Conservation (phyloP, 2,797 vertebrate species). For the Molothrus aeneus region DNA sequence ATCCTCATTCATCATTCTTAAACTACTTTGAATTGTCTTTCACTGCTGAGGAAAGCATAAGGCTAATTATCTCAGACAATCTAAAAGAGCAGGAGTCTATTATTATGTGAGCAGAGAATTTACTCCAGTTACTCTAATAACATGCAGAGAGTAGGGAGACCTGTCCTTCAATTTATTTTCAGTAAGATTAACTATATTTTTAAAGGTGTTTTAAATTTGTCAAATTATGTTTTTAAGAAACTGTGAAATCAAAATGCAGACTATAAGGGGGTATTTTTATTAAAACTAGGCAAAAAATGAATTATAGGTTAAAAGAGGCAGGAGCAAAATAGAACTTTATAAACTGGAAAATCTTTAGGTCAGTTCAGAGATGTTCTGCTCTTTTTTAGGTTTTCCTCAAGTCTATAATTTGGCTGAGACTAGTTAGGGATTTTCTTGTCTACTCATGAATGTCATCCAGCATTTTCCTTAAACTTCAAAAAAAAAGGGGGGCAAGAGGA, state of each 20-base stretch:
- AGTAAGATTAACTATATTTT: background rate
- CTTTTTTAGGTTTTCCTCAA: slow-evolving; percentile 15
- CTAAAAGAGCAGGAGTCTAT: background rate
- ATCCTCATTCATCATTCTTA: background rate
- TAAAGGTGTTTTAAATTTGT: background rate
- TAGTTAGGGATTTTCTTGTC: slow-evolving; percentile 4
- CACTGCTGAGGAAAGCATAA: background rate
- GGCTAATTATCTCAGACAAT: background rate
- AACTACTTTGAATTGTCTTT: background rate
- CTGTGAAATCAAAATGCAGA: background rate
- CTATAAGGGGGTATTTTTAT: background rate
- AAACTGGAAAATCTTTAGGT: background rate
- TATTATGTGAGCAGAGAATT: background rate
- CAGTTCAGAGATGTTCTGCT: background rate
- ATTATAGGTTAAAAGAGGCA: background rate
- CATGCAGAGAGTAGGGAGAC: background rate
- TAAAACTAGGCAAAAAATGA: background rate
- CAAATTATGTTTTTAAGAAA: background rate
- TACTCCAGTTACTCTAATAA: background rate
- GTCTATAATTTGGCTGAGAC: slow-evolving; percentile 46
- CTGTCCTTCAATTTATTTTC: background rate
- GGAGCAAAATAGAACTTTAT: background rate
- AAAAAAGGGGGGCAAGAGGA: fast-evolving
- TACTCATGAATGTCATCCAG: background rate
- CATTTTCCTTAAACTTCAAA: background rate